Percentiles rank a stretch among this genome's conserved stretches.
Conservation (phyloP, 2,888 invertebrate genomes). For the Noctua comes region DNA sequence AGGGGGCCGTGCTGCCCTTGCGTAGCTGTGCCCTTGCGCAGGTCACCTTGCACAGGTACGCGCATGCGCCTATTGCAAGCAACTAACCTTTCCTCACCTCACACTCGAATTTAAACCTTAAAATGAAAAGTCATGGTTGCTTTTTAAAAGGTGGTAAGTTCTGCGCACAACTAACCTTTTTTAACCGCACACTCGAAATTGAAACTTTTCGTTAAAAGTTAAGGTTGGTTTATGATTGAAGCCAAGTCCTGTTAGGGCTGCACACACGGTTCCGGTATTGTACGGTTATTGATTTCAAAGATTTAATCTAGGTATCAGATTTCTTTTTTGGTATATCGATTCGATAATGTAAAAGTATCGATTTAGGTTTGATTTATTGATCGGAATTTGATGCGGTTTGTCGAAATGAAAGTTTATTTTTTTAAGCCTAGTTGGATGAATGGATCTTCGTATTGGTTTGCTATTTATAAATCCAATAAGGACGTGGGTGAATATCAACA, state of each 20-base stretch:
- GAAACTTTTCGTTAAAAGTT: constrained; percentile 29
- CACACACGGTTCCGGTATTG: constrained; percentile 61
- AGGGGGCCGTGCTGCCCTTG: constrained; percentile 74
- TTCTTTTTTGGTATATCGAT: constrained; percentile 56
- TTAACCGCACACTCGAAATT: constrained; percentile 37
- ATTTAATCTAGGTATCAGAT: constrained; percentile 62
- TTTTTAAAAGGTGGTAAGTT: constrained; percentile 42
- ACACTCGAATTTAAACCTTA: constrained; percentile 56
- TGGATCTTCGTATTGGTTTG: background rate
- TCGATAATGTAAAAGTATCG: constrained; percentile 45
- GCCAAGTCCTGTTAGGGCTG: constrained; percentile 41
- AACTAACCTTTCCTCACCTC: constrained; percentile 71
- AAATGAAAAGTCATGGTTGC: constrained; percentile 13
- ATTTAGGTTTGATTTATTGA: constrained; percentile 58
- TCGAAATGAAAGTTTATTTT: constrained; percentile 35
- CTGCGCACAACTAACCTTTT: constrained; percentile 76
- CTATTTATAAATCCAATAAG: background rate
- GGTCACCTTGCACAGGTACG: constrained; percentile 89
- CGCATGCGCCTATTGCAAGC: constrained; percentile 85
- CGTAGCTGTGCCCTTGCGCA: constrained; percentile 87
- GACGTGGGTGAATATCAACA: too few species aligned
- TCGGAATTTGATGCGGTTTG: constrained; percentile 39
- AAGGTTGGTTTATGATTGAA: constrained; percentile 55
- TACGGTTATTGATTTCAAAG: constrained; percentile 57
- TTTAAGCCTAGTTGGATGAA: background rate